Conservation (phyloP, 2,888 invertebrate genomes). For the Drosophila fungiperda region DNA sequence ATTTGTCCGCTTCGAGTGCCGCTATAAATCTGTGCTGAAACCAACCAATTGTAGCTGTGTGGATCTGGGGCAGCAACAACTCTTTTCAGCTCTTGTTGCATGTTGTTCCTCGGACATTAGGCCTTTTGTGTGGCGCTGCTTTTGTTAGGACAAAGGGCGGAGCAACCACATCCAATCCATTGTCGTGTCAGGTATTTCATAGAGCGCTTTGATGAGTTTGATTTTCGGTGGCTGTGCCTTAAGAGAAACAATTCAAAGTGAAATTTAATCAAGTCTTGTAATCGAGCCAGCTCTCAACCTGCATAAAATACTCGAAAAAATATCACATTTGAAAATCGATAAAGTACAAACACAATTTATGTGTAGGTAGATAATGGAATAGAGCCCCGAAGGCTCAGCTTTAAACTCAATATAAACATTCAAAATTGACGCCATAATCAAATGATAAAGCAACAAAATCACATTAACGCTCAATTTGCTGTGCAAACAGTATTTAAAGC, state of each 20-base stretch:
- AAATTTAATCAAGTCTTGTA: constrained; percentile 72
- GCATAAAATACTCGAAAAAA: constrained; percentile 37
- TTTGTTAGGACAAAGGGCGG: constrained; percentile 11
- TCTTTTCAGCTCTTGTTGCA: not conserved
- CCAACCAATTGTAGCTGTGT: constrained; percentile 27
- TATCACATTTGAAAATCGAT: constrained; percentile 64
- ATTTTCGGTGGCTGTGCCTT: constrained; percentile 41
- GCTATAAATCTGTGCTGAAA: constrained; percentile 15
- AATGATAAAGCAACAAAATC: constrained; percentile 72
- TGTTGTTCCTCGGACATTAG: constrained; percentile 3
- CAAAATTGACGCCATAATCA: constrained; percentile 56
- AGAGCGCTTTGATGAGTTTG: constrained; percentile 51
- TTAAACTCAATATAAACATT: constrained; percentile 71
- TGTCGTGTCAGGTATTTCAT: constrained; percentile 40
- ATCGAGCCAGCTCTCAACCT: constrained; percentile 48
- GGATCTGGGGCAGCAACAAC: not conserved
- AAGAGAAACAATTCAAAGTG: constrained; percentile 36
- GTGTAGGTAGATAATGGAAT: not conserved
- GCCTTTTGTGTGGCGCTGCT: constrained; percentile 17
- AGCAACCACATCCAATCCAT: constrained; percentile 29
- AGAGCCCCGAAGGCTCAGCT: constrained; percentile 18
- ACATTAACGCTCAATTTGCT: constrained; percentile 71
- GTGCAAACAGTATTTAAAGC: constrained; percentile 43
- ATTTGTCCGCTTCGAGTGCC: not conserved
- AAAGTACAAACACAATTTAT: constrained; percentile 51